A percentile compares a stretch with the other conserved stretches of the same genome.
Conservation (phyloP, 2,113 vertebrate genomes). For the Todiramphus chloris region DNA sequence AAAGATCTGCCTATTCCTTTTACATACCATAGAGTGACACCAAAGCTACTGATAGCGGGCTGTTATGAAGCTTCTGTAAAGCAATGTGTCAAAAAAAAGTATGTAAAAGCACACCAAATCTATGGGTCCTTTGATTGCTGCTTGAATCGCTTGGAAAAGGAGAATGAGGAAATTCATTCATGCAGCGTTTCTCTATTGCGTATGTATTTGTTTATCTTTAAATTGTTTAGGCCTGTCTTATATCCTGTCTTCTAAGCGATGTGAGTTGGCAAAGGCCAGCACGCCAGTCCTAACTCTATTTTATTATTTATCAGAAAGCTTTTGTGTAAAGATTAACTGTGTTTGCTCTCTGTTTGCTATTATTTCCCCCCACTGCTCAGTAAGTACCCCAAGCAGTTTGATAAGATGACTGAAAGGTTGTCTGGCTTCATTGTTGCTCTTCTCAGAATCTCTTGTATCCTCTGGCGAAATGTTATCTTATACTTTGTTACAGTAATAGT, state of each 20-base stretch:
- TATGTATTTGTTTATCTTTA: constrained; percentile 35
- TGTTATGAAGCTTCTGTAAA: constrained; percentile 23
- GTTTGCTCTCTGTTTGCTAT: constrained; percentile 31
- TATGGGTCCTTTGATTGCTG: constrained; percentile 17
- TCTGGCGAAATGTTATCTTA: constrained; percentile 62
- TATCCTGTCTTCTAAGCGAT: not conserved
- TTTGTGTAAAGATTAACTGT: constrained; percentile 50
- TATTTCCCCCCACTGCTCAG: constrained; percentile 23
- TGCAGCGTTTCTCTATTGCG: not conserved
- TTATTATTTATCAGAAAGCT: constrained; percentile 19
- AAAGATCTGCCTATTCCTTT: constrained; percentile 51
- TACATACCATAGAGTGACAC: constrained; percentile 41
- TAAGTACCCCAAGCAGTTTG: constrained; percentile 46
- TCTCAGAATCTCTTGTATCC: constrained; percentile 60
- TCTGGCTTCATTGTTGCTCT: constrained; percentile 40
- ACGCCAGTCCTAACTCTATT: not conserved
- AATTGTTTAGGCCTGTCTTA: constrained; percentile 25
- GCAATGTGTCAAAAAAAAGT: constrained; percentile 32
- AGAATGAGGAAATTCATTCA: constrained; percentile 4
- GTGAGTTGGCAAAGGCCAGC: not conserved
- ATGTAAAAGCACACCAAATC: not conserved
- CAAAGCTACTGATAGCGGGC: constrained; percentile 30
- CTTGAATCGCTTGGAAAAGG: constrained; percentile 10
- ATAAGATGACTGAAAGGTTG: constrained; percentile 57
- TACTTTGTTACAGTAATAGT: constrained; percentile 61